phyloP scores from a whole-genome alignment of 2,113 vertebrate genomes.

The Pycnonotus jocosus region DNA sequence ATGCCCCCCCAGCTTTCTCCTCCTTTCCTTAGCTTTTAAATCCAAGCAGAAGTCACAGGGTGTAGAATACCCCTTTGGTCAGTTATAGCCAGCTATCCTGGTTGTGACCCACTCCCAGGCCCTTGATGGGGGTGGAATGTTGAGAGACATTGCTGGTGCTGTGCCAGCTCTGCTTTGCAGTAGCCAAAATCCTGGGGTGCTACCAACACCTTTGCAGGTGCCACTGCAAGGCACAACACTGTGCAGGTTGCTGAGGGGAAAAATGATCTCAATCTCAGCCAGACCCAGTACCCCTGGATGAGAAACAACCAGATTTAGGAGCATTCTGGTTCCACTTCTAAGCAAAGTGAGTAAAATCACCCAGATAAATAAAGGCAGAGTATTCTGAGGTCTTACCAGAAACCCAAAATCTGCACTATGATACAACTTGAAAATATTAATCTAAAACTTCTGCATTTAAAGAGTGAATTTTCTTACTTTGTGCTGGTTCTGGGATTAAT shows the following conservation, averaged over 20 bases:
- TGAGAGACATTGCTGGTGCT: not conserved
- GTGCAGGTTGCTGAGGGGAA: not conserved
- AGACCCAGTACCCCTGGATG: not conserved
- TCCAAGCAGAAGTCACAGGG: not conserved
- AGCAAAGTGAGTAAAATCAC: not conserved
- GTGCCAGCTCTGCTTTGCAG: accelerated
- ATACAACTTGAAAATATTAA: not conserved
- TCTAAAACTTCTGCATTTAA: not conserved
- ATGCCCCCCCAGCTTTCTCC: accelerated
- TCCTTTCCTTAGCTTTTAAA: not conserved
- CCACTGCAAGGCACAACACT: not conserved
- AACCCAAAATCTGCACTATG: not conserved
- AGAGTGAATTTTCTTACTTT: not conserved
- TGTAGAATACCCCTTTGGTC: not conserved
- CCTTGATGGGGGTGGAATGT: not conserved
- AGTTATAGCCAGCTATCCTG: not conserved
- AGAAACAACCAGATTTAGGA: not conserved
- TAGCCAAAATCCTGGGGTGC: not conserved
- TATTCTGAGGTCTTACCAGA: not conserved
- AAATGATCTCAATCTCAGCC: not conserved
- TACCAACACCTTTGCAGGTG: not conserved
- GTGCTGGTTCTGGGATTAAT: not conserved
- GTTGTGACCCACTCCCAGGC: not conserved
- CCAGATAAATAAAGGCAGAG: not conserved
- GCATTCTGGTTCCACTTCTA: not conserved